phyloP scores from a whole-genome alignment of 2,888 invertebrate species.

The Sialis lutaria region DNA sequence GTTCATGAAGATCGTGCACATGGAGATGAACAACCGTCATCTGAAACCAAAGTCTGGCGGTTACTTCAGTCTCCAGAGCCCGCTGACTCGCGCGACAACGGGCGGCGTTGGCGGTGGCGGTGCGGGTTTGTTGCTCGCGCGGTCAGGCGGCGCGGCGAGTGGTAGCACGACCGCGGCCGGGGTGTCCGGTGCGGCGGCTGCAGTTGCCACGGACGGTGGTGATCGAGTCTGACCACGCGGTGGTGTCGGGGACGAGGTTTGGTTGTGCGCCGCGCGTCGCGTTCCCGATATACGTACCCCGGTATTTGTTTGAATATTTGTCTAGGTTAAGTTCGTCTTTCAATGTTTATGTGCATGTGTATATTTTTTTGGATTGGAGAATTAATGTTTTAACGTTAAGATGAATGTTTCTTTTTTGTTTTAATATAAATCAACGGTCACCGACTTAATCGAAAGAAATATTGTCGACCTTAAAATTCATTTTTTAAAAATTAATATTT shows the following conservation, averaged over 20 bases:
- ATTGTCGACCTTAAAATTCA: no score
- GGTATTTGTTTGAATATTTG: constrained; percentile 13
- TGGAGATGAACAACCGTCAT: constrained; percentile 85
- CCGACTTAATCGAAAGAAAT: no score
- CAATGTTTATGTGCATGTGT: no score
- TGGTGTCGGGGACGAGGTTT: constrained; percentile 12
- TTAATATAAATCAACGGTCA: no score
- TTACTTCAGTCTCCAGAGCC: constrained; percentile 40
- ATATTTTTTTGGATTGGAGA: no score
- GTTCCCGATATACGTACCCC: constrained; percentile 15
- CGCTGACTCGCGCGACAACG: constrained; percentile 8
- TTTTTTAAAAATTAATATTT: no score
- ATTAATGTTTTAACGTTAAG: no score
- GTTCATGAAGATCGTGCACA: constrained; percentile 85
- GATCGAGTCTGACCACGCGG: constrained; percentile 5
- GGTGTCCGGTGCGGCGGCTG: no score
- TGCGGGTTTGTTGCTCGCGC: constrained; percentile 1
- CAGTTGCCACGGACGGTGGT: no score
- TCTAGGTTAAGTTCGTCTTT: no score
- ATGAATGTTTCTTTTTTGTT: no score
- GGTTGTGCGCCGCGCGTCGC: constrained; percentile 15
- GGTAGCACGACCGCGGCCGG: not conserved
- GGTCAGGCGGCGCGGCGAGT: not conserved
- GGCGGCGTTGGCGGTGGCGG: not conserved
- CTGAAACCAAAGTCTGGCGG: constrained; percentile 68